Evolutionary conservation across 2,113 vertebrate species (phyloP).

Genomic region (Vanacampus margaritifer): DNA sequence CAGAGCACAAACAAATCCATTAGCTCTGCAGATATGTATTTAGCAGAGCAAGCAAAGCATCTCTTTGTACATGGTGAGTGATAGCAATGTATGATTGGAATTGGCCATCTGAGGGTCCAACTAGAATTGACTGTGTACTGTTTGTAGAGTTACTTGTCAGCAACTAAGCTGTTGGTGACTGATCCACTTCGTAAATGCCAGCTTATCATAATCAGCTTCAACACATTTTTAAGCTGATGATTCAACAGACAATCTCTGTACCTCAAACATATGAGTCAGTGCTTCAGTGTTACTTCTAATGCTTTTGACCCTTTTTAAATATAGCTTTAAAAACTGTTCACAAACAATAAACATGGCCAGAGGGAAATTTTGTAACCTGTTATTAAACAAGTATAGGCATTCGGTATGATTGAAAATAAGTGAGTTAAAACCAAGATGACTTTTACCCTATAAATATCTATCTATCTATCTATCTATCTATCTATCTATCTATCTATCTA

Average conservation of each 20-base stretch:
- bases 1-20: slow-evolving; percentile 6
- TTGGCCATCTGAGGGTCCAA: slow-evolving; percentile 3
- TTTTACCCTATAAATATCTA: background rate
- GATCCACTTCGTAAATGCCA: slow-evolving; percentile 51
- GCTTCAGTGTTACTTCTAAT: slow-evolving; percentile 3
- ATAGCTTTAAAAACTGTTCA: background rate
- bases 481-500: no score
- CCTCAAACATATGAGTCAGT: slow-evolving; percentile 28
- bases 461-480: no score
- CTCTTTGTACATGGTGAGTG: slow-evolving; percentile 9
- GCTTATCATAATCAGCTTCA: slow-evolving; percentile 59
- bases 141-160: slow-evolving; percentile 32
- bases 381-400: background rate
- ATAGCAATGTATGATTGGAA: slow-evolving; percentile 2
- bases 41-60: slow-evolving; percentile 1
- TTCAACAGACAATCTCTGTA: slow-evolving; percentile 34
- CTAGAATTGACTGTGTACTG: slow-evolving; percentile 6
- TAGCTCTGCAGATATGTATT: slow-evolving; percentile 1
- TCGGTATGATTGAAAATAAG: background rate
- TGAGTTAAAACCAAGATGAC: background rate
- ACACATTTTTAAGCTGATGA: slow-evolving; percentile 42
- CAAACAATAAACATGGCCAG: background rate
- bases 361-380: background rate
- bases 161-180: slow-evolving; percentile 33
- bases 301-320: slow-evolving; percentile 20